Conservation (phyloP, 2,113 vertebrate genomes). For the Podarcis raffonei region DNA sequence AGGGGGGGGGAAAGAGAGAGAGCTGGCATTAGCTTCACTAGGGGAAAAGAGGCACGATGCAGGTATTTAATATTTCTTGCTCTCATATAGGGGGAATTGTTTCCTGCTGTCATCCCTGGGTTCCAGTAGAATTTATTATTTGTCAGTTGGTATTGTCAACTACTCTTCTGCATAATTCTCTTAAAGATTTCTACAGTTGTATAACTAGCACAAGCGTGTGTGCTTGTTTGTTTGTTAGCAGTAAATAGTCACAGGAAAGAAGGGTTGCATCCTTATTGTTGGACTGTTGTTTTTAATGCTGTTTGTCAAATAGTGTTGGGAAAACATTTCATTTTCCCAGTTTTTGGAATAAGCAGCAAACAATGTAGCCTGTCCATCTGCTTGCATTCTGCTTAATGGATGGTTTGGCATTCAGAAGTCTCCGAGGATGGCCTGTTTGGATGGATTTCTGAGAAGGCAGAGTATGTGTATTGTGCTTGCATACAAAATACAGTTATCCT, state of each 20-base stretch:
- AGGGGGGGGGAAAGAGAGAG: fast-evolving
- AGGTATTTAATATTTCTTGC: not conserved
- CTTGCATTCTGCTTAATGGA: not conserved
- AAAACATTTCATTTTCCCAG: not conserved
- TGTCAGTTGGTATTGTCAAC: not conserved
- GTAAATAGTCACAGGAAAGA: not conserved
- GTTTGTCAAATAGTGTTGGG: not conserved
- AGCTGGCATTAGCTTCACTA: not conserved
- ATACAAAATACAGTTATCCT: not conserved
- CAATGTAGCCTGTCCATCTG: not conserved
- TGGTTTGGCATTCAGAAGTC: not conserved
- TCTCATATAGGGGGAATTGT: not conserved
- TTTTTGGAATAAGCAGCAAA: not conserved
- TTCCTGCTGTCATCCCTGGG: not conserved
- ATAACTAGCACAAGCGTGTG: not conserved
- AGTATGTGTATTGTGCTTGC: not conserved
- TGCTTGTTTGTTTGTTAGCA: not conserved
- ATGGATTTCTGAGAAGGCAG: not conserved
- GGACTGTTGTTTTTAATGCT: not conserved
- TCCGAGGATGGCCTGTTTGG: not conserved
- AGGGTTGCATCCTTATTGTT: not conserved
- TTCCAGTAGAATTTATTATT: not conserved
- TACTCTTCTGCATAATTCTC: not conserved
- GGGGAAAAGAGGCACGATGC: not conserved
- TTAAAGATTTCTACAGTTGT: not conserved